Conservation (phyloP, 1,140 invertebrate species). For the Zaprionus africanus region DNA sequence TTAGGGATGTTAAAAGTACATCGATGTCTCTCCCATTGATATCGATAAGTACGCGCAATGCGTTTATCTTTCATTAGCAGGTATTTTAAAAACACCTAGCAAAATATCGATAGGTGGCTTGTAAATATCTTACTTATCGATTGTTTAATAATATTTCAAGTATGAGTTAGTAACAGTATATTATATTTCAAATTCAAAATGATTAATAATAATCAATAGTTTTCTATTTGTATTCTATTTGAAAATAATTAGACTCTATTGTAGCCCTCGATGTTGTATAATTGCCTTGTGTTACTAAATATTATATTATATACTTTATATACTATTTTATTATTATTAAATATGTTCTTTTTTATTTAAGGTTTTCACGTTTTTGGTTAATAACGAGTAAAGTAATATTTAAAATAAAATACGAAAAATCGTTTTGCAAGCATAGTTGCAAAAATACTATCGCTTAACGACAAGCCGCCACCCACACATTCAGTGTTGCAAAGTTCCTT, state of each 20-base stretch:
- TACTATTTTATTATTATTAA: too few species aligned
- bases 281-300: not conserved
- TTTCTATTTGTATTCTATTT: too few species aligned
- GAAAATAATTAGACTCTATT: too few species aligned
- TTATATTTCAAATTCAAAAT: too few species aligned
- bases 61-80: not conserved
- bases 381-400: not conserved
- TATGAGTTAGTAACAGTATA: not conserved
- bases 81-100: constrained; percentile 1
- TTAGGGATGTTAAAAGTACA: constrained; percentile 39
- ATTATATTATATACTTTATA: too few species aligned
- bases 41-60: constrained; percentile 33
- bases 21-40: constrained; percentile 27
- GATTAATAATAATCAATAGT: too few species aligned
- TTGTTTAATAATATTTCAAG: not conserved
- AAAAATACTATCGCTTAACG: not conserved
- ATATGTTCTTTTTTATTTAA: too few species aligned
- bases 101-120: constrained; percentile 7
- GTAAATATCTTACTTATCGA: constrained; percentile 3
- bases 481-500: not conserved
- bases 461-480: not conserved
- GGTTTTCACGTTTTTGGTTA: too few species aligned
- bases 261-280: not conserved
- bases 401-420: not conserved
- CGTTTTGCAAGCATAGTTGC: not conserved